These are phyloP conservation scores for Seira musarum DNA, from an alignment of 2,888 invertebrate species.

Conservation along the genomic window DNA sequence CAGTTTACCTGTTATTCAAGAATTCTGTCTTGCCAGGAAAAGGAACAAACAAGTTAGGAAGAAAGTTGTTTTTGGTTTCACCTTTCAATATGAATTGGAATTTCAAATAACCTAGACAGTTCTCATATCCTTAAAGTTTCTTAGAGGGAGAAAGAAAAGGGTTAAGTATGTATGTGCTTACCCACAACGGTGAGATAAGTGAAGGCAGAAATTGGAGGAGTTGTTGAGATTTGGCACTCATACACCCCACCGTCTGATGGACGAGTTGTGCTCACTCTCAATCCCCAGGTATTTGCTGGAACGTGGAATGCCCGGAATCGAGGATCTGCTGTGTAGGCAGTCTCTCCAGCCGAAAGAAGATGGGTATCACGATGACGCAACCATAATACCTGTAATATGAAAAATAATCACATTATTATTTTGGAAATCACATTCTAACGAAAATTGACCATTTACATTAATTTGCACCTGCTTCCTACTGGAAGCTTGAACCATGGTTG, in stretches of 20 bases:
- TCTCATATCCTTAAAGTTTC: no score
- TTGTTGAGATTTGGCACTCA: conserved; percentile 69
- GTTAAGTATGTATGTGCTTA: conserved; percentile 63
- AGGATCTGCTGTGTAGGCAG: conserved; percentile 68
- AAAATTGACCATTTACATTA: background rate
- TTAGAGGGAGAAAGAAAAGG: no score
- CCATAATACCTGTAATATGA: conserved; percentile 67
- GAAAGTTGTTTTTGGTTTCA: no score
- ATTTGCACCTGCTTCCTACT: background rate
- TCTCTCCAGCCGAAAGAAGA: conserved; percentile 66
- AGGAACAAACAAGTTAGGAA: no score
- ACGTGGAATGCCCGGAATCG: conserved; percentile 68
- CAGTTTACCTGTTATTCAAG: no score
- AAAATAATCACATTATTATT: conserved; percentile 22
- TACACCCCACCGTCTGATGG: conserved; percentile 68
- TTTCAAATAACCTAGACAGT: no score
- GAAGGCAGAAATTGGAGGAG: conserved; percentile 69
- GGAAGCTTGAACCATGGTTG: background rate
- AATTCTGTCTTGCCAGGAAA: no score
- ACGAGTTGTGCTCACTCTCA: conserved; percentile 67
- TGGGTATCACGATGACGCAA: conserved; percentile 69
- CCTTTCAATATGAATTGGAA: no score
- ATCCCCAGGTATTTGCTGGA: conserved; percentile 67
- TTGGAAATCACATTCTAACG: background rate
- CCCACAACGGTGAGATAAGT: conserved; percentile 69